A percentile compares a stretch with the other conserved stretches of the same genome.
Evolutionary conservation across 2,113 vertebrate genomes (phyloP).

Genomic region (Camelus dromedarius): DNA sequence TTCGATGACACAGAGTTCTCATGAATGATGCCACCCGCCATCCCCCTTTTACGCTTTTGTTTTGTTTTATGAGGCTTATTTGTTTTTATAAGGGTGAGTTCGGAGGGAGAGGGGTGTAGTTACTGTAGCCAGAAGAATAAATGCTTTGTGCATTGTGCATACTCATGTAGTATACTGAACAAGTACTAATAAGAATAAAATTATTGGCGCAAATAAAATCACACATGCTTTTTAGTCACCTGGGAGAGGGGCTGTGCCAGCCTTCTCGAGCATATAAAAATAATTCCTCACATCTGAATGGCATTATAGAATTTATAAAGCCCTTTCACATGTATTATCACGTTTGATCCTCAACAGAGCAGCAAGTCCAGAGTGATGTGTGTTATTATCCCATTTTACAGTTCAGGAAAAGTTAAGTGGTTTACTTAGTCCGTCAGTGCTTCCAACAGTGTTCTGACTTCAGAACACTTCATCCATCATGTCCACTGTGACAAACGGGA

Average conservation of each 20-base stretch:
- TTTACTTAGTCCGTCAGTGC: background rate
- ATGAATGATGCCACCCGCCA: conserved; percentile 51
- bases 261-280: conserved; percentile 73
- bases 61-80: conserved; percentile 79
- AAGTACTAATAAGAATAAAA: conserved; percentile 83
- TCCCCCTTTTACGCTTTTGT: conserved; percentile 62
- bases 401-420: conserved; percentile 30
- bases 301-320: conserved; percentile 74
- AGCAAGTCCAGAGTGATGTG: conserved; percentile 27
- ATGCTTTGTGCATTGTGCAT: conserved; percentile 83
- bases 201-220: conserved; percentile 83
- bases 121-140: conserved; percentile 77
- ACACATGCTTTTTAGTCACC: conserved; percentile 79
- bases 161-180: conserved; percentile 64
- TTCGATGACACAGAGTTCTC: background rate
- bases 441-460: background rate
- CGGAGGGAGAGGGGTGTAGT: conserved; percentile 48
- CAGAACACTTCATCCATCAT: no score
- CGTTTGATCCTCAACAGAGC: conserved; percentile 64
- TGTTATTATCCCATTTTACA: conserved; percentile 63
- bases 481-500: rapidly evolving
- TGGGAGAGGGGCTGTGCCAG: conserved; percentile 72
- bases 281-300: conserved; percentile 80
- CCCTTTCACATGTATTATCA: conserved; percentile 46
- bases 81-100: conserved; percentile 79